Percentiles rank a stretch among this genome's conserved stretches.
Evolutionary conservation across 2,113 vertebrate genomes (phyloP).

Genomic region (Pelobates fuscus): DNA sequence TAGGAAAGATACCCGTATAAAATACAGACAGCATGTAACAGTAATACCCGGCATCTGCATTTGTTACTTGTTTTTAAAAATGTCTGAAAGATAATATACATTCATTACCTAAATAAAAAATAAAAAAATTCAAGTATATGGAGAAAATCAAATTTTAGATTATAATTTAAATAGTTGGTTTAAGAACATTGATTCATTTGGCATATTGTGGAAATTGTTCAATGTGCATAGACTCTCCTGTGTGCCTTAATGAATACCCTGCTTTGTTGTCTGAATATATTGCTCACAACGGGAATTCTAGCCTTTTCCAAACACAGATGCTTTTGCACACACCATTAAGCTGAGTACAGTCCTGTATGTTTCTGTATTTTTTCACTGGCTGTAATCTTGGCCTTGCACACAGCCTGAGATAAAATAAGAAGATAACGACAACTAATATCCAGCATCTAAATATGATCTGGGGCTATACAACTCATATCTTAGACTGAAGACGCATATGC

Average conservation of each 20-base stretch:
- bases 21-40: no score
- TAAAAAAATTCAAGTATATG: slow-evolving; percentile 12
- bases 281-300: slow-evolving; percentile 49
- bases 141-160: slow-evolving; percentile 27
- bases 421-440: slow-evolving; percentile 52
- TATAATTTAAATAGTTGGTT: slow-evolving; percentile 27
- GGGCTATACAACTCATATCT: slow-evolving; percentile 49
- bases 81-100: no score
- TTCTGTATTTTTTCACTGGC: neutral
- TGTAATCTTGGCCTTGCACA: slow-evolving; percentile 41
- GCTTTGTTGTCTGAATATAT: slow-evolving; percentile 48
- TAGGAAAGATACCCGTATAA: no score
- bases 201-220: slow-evolving; percentile 31
- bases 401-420: slow-evolving; percentile 9
- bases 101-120: no score
- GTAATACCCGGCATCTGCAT: no score
- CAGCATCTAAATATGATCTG: slow-evolving; percentile 53
- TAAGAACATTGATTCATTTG: slow-evolving; percentile 24
- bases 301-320: slow-evolving; percentile 28
- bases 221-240: slow-evolving; percentile 33
- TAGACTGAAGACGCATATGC: slow-evolving; percentile 54
- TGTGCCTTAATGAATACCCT: slow-evolving; percentile 41
- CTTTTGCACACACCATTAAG: neutral
- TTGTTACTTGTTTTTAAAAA: no score
- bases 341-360: neutral